Conservation (phyloP, 2,888 invertebrate species). For the Halocaridina rubra region DNA sequence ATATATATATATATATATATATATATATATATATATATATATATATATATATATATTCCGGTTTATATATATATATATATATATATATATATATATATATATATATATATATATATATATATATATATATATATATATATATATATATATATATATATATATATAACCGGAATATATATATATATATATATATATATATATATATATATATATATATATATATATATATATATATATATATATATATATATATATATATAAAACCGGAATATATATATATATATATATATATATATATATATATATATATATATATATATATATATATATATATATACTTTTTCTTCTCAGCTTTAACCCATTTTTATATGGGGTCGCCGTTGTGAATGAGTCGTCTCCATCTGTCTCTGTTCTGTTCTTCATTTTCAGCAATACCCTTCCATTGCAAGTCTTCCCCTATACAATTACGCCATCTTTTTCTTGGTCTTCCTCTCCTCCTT, state of each 20-base stretch:
- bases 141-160: background rate
- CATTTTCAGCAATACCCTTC: too few relatives aligned
- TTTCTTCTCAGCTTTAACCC: too few relatives aligned
- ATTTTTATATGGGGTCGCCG: too few relatives aligned
- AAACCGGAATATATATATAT: background rate
- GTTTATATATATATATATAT: background rate
- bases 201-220: background rate
- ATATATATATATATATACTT: too few relatives aligned
- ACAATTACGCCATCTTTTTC: too few relatives aligned
- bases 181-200: background rate
- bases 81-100: background rate
- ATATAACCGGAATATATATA: background rate
- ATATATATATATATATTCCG: background rate
- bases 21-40: background rate
- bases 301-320: too few relatives aligned
- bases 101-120: background rate
- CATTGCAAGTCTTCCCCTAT: too few relatives aligned
- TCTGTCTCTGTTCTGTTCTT: too few relatives aligned
- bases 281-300: too few relatives aligned
- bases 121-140: background rate
- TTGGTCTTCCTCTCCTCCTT: too few relatives aligned
- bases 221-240: background rate
- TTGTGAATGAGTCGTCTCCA: too few relatives aligned
- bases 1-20: background rate
- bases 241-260: background rate